Evolutionary conservation across 1,140 invertebrate species (phyloP).

Genomic region (Campoletis sonorensis): DNA sequence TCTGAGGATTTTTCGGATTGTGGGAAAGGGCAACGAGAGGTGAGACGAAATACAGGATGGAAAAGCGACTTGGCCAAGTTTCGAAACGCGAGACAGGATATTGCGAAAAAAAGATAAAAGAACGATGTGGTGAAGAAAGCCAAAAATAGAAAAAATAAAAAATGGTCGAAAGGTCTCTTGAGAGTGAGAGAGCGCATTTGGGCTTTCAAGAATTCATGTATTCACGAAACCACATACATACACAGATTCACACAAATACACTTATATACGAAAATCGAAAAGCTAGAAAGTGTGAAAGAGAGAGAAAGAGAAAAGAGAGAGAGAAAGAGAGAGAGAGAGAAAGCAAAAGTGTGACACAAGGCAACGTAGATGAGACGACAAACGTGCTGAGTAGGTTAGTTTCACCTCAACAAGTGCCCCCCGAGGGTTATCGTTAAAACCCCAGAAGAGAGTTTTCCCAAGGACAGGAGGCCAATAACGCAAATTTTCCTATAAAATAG

Average conservation of each 20-base stretch:
- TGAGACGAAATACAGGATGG: not conserved
- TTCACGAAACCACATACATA: not conserved
- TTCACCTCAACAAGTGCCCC: not conserved
- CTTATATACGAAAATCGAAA: not conserved
- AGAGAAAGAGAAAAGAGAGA: not conserved
- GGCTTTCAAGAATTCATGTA: slow-evolving; percentile 5
- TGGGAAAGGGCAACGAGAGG: not conserved
- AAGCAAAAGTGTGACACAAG: too few relatives aligned
- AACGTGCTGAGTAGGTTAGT: not conserved
- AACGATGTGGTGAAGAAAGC: not conserved
- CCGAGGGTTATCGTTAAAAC: slow-evolving; percentile 3
- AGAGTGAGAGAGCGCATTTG: not conserved
- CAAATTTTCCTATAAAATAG: slow-evolving; percentile 4
- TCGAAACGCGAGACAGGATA: not conserved
- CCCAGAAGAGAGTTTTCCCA: not conserved
- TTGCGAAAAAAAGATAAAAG: too few relatives aligned
- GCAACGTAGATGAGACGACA: not conserved
- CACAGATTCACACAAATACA: not conserved
- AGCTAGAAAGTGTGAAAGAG: not conserved
- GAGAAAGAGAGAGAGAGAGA: too few relatives aligned
- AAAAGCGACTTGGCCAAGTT: not conserved
- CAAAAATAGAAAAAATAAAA: not conserved
- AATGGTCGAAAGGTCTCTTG: not conserved
- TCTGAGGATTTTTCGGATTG: too few relatives aligned
- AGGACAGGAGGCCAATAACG: not conserved